phyloP scores from a whole-genome alignment of 2,113 vertebrate genomes.

The Pongo pygmaeus region DNA sequence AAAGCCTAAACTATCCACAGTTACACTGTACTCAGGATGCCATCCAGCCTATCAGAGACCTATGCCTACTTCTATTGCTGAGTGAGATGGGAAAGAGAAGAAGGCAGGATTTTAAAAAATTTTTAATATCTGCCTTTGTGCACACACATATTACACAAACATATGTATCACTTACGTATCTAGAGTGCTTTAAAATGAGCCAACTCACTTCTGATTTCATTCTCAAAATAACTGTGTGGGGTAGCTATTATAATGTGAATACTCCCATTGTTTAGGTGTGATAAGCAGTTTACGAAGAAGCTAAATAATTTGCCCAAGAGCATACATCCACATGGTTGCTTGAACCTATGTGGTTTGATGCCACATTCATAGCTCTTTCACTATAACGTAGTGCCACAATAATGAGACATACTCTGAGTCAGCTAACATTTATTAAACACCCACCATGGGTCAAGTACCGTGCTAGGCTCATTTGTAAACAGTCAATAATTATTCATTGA shows the following conservation, averaged over 20 bases:
- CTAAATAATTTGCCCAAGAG: background rate
- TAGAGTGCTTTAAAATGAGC: background rate
- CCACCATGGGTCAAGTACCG: background rate
- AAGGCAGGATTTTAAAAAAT: background rate
- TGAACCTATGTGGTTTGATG: background rate
- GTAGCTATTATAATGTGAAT: background rate
- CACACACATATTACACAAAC: background rate
- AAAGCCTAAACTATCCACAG: background rate
- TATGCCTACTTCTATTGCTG: background rate
- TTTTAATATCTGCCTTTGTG: background rate
- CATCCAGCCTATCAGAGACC: background rate
- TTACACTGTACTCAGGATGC: background rate
- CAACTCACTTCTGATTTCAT: slow-evolving; percentile 3
- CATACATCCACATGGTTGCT: background rate
- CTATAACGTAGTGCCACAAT: background rate
- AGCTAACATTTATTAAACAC: slow-evolving; percentile 16
- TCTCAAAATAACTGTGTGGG: background rate
- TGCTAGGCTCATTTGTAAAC: background rate
- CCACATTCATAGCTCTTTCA: background rate
- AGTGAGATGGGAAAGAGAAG: background rate
- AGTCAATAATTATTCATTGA: background rate
- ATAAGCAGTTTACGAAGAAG: background rate
- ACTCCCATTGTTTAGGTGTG: background rate
- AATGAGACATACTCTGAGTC: background rate
- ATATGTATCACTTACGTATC: background rate